Percentiles rank a stretch among this genome's conserved stretches.
Evolutionary conservation across 2,113 vertebrate species (phyloP).

Genomic region (Dunckerocampus dactyliophorus): DNA sequence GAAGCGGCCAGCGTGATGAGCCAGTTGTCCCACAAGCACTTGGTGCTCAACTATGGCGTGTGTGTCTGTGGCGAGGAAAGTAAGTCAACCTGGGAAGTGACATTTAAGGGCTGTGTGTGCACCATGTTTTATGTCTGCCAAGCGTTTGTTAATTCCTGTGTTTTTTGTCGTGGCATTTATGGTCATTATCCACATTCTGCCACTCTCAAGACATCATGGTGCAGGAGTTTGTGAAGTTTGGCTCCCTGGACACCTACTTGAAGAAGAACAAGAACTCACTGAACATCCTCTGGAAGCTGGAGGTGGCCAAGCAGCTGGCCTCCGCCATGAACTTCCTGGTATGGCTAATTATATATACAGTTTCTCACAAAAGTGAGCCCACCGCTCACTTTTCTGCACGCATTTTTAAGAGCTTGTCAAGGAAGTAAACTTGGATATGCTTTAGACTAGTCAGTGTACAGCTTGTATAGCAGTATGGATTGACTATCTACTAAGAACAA

Average conservation of each 20-base stretch:
- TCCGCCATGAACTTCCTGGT: constrained; percentile 98
- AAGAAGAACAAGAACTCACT: constrained; percentile 88
- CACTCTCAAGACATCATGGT: constrained; percentile 88
- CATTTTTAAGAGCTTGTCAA: too few relatives aligned
- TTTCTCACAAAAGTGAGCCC: too few relatives aligned
- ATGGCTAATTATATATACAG: constrained; percentile 37
- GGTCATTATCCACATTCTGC: constrained; percentile 8
- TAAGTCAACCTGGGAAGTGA: constrained; percentile 69
- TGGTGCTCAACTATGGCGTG: constrained; percentile 94
- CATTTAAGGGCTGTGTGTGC: background rate
- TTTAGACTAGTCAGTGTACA: too few relatives aligned
- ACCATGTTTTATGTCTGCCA: too few relatives aligned
- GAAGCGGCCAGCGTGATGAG: constrained; percentile 99
- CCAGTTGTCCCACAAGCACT: constrained; percentile 93
- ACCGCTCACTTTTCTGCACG: background rate
- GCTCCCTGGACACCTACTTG: constrained; percentile 91
- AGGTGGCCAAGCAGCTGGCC: constrained; percentile 94
- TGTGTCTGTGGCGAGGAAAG: constrained; percentile 95
- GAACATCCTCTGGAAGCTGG: constrained; percentile 95
- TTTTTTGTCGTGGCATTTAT: too few relatives aligned
- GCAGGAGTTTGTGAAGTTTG: constrained; percentile 93
- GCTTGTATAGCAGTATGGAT: too few relatives aligned
- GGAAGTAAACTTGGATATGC: background rate
- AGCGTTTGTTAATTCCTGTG: too few relatives aligned
- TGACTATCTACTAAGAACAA: too few relatives aligned